phyloP scores from a whole-genome alignment of 2,888 invertebrate species.

The Agrotis segetum region DNA sequence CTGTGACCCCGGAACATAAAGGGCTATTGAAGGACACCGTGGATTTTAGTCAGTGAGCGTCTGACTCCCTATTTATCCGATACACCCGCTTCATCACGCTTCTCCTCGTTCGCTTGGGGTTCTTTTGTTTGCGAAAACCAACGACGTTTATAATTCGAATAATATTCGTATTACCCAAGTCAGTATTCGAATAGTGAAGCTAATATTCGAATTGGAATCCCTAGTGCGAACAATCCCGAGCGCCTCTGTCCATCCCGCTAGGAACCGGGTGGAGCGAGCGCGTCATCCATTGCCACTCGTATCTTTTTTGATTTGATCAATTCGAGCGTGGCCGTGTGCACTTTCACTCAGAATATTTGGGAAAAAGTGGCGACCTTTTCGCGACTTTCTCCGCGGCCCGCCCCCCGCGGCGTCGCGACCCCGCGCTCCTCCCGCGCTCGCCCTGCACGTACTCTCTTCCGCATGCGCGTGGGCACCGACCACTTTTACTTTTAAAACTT shows the following conservation, averaged over 20 bases:
- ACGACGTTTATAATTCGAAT: too few species aligned
- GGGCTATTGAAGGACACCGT: too few species aligned
- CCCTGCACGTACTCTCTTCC: constrained; percentile 81
- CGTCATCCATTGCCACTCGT: constrained; percentile 57
- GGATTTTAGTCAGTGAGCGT: too few species aligned
- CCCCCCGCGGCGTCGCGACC: constrained; percentile 57
- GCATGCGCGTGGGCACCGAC: constrained; percentile 78
- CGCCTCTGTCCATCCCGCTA: background rate
- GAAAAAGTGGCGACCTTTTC: constrained; percentile 90
- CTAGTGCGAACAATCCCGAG: too few species aligned
- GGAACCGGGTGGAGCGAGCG: background rate
- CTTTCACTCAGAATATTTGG: constrained; percentile 91
- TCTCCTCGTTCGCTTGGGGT: too few species aligned
- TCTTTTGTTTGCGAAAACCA: too few species aligned
- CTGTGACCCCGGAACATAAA: too few species aligned
- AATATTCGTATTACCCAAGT: too few species aligned
- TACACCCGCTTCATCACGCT: too few species aligned
- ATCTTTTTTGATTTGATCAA: constrained; percentile 75
- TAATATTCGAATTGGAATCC: too few species aligned
- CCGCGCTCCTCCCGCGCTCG: constrained; percentile 59
- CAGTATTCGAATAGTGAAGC: too few species aligned
- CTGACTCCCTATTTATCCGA: too few species aligned
- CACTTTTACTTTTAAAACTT: constrained; percentile 88
- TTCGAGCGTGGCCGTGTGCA: constrained; percentile 79
- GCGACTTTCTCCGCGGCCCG: constrained; percentile 85